Evolutionary conservation across 35 echinoderm and acorn worm genomes (phyloP).

Genomic region (Heliocidaris erythrogramma): DNA sequence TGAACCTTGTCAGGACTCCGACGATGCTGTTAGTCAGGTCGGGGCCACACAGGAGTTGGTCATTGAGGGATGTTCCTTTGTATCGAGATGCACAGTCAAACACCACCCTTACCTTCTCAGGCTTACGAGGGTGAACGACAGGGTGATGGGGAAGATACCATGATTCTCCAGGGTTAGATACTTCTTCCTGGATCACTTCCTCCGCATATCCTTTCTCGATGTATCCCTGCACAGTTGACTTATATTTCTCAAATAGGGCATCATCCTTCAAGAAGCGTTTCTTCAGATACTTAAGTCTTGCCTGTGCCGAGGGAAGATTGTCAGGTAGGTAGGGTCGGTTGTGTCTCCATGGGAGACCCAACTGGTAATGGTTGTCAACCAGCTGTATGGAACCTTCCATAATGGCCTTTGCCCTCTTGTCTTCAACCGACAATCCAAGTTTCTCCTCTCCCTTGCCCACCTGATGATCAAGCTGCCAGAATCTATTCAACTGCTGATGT

Average conservation of each 20-base stretch:
- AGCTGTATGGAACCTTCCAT: constrained; percentile 56
- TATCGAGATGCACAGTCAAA: constrained; percentile 75
- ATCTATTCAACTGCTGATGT: too few relatives aligned
- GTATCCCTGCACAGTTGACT: constrained; percentile 37
- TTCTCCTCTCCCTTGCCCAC: too few relatives aligned
- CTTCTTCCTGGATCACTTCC: constrained; percentile 25
- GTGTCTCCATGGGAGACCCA: constrained; percentile 62
- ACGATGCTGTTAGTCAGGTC: constrained; percentile 50
- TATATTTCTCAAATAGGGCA: constrained; percentile 57
- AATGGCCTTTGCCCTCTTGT: constrained; percentile 23
- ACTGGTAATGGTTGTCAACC: constrained; percentile 48
- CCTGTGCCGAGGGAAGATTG: constrained; percentile 50
- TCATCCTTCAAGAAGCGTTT: constrained; percentile 51
- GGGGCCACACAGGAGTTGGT: constrained; percentile 55
- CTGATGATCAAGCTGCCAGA: too few relatives aligned
- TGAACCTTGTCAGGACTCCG: constrained; percentile 52
- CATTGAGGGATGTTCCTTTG: constrained; percentile 56
- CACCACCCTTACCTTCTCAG: constrained; percentile 66
- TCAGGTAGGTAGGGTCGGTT: constrained; percentile 24
- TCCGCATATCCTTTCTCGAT: constrained; percentile 65
- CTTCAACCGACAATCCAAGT: constrained; percentile 33
- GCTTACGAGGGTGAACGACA: constrained; percentile 68
- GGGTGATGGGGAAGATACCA: constrained; percentile 78
- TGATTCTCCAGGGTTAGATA: neutral
- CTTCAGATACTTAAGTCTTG: constrained; percentile 55